A percentile compares a stretch with the other conserved stretches of the same genome.
Conservation (phyloP, 1,140 invertebrate genomes). For the Drosophila leontia region DNA sequence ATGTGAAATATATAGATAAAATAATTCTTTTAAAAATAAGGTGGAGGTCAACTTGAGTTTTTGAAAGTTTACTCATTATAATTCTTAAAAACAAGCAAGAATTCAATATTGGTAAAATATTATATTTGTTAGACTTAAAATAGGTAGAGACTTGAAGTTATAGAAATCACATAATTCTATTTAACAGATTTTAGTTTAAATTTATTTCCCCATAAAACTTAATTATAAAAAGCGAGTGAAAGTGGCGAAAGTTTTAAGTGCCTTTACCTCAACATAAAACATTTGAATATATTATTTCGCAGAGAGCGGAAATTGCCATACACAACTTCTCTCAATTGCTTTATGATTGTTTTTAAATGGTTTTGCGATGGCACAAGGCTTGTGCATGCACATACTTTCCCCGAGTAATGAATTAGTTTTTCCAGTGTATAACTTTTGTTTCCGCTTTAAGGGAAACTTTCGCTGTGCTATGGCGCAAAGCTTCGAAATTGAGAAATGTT, state of each 20-base stretch:
- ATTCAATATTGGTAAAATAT: too few relatives aligned
- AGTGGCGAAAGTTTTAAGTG: neutral
- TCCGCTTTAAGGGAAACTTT: constrained; percentile 21
- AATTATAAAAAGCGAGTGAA: neutral
- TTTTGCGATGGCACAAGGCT: neutral
- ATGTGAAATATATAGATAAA: neutral
- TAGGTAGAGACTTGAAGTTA: too few relatives aligned
- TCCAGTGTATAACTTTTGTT: constrained; percentile 39
- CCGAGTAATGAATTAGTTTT: constrained; percentile 21
- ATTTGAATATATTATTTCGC: constrained; percentile 4
- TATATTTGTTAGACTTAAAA: too few relatives aligned
- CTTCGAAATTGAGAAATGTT: constrained; percentile 59
- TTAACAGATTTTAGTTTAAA: too few relatives aligned
- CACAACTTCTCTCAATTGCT: constrained; percentile 7
- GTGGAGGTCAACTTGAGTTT: neutral
- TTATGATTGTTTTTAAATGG: constrained; percentile 38
- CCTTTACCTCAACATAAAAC: neutral
- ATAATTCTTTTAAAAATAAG: neutral
- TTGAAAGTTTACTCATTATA: neutral
- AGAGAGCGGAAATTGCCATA: neutral
- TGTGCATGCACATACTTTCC: neutral
- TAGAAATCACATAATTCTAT: too few relatives aligned
- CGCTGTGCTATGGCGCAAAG: constrained; percentile 36
- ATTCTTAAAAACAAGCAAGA: neutral
- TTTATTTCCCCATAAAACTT: neutral